A percentile compares a stretch with the other conserved stretches of the same genome.
phyloP scores from a whole-genome alignment of 2,888 invertebrate species.

The Bellardia pandia region DNA sequence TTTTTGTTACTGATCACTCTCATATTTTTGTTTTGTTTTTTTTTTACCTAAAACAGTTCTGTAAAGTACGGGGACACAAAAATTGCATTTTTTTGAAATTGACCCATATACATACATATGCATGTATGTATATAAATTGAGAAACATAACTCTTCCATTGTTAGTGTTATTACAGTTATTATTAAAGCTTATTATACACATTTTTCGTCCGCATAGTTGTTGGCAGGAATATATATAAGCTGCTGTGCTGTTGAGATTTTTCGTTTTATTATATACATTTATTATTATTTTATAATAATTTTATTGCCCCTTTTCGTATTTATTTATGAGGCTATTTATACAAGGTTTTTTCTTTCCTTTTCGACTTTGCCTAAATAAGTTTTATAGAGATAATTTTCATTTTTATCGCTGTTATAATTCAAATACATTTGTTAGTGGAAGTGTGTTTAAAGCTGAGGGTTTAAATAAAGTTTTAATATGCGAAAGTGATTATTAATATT shows the following conservation, averaged over 20 bases:
- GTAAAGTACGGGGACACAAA: no score
- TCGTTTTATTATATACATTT: slow-evolving; percentile 45
- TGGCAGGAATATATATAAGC: slow-evolving; percentile 38
- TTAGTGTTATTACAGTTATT: slow-evolving; percentile 51
- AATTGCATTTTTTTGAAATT: no score
- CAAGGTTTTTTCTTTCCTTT: slow-evolving; percentile 17
- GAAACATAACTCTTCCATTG: slow-evolving; percentile 65
- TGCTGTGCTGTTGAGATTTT: slow-evolving; percentile 53
- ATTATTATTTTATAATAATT: slow-evolving; percentile 27
- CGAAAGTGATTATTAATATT: background rate
- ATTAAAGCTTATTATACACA: slow-evolving; percentile 46
- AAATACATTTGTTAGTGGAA: slow-evolving; percentile 8
- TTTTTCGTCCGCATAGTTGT: background rate
- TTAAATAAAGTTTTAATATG: background rate
- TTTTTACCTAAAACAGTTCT: no score
- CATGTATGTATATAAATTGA: slow-evolving; percentile 53
- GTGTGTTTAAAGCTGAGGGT: slow-evolving; percentile 5
- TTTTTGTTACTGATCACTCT: no score
- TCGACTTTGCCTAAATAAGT: background rate
- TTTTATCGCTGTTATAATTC: slow-evolving; percentile 51
- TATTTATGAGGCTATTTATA: slow-evolving; percentile 64
- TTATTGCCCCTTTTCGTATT: slow-evolving; percentile 28
- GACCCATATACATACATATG: no score
- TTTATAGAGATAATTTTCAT: slow-evolving; percentile 47
- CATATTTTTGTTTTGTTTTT: no score